Conservation (phyloP, 2,113 vertebrate species). For the Dicerorhinus sumatrensis region DNA sequence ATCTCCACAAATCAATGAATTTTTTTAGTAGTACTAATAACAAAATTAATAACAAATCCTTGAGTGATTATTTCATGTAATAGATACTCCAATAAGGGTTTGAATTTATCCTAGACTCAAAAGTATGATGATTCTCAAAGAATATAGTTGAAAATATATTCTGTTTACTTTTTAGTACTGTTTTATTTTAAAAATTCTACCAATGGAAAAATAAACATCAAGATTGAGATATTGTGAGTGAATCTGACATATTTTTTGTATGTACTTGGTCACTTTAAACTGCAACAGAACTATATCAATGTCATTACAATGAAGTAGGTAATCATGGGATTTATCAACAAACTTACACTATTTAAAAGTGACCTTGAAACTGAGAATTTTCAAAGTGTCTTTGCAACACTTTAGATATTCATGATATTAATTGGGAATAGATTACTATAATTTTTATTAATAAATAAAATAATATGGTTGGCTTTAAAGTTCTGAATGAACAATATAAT, state of each 20-base stretch:
- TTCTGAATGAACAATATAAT: not conserved
- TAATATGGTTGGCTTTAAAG: not conserved
- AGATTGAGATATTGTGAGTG: not conserved
- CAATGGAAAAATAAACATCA: not conserved
- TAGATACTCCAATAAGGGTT: not conserved
- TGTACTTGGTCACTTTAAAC: not conserved
- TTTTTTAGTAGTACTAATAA: not conserved
- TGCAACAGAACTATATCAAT: not conserved
- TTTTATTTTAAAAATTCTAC: not conserved
- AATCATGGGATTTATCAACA: not conserved
- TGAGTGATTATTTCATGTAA: not conserved
- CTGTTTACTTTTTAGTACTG: not conserved
- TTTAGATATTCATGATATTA: conserved; percentile 6
- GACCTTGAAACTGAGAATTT: not conserved
- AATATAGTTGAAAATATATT: not conserved
- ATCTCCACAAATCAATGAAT: not conserved
- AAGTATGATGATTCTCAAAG: not conserved
- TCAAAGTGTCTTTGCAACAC: not conserved
- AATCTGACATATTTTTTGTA: not conserved
- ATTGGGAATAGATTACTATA: not conserved
- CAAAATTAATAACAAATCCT: conserved; percentile 26
- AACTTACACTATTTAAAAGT: not conserved
- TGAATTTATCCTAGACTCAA: not conserved
- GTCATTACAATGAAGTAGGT: conserved; percentile 9
- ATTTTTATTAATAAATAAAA: conserved; percentile 31